Conservation (phyloP, 2,113 vertebrate species). For the Lamprotornis superbus region DNA sequence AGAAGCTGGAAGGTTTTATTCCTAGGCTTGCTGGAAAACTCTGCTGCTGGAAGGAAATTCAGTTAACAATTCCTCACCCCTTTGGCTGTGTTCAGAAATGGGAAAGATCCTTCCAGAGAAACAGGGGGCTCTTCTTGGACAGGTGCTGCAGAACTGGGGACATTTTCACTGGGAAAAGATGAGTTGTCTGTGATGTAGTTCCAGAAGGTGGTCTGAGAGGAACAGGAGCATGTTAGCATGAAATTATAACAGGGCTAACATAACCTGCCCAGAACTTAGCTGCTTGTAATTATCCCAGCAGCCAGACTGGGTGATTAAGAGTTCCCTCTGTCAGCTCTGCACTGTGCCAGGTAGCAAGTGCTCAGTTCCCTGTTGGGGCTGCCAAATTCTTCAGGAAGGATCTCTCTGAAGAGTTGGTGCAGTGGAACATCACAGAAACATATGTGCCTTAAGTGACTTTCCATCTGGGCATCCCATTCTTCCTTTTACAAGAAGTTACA, state of each 20-base stretch:
- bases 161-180: background rate
- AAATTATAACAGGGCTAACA: background rate
- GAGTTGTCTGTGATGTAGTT: background rate
- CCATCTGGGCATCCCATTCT: background rate
- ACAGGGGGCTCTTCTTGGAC: background rate
- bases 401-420: background rate
- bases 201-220: background rate
- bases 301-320: background rate
- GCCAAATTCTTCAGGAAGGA: conserved; percentile 13
- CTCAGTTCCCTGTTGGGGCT: background rate
- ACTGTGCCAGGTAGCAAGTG: background rate
- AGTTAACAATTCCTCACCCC: background rate
- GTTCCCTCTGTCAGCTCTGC: background rate
- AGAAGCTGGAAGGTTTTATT: background rate
- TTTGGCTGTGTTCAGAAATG: background rate
- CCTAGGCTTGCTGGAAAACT: background rate
- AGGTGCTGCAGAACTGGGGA: background rate
- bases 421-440: conserved; percentile 15
- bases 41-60: background rate
- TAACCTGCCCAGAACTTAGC: background rate
- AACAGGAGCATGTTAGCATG: background rate
- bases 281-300: background rate
- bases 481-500: background rate
- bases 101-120: background rate
- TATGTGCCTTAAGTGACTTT: conserved; percentile 21